Percentiles rank a stretch among this genome's conserved stretches.
phyloP scores from a whole-genome alignment of 2,797 vertebrate species.

The Cyclopterus lumpus region DNA sequence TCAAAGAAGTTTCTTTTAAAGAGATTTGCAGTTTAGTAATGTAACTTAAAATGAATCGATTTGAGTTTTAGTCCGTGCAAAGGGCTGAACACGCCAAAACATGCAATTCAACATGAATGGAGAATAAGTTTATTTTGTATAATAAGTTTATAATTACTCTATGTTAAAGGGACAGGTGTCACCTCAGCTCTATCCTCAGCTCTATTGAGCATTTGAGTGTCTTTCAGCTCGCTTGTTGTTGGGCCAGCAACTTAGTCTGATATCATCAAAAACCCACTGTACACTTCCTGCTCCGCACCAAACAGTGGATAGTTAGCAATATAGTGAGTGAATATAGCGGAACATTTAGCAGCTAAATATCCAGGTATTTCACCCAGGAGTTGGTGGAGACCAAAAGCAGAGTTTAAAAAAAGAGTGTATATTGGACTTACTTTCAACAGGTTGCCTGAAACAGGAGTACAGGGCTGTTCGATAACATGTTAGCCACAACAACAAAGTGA shows the following conservation, averaged over 20 bases:
- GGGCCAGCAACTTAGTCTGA: no score
- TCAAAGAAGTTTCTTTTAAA: constrained; percentile 8
- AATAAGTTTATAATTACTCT: background rate
- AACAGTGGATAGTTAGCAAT: background rate
- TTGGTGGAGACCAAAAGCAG: constrained; percentile 2
- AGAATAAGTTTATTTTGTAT: background rate
- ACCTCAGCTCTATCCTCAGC: no score
- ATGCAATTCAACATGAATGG: background rate
- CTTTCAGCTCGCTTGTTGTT: no score
- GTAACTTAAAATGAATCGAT: background rate
- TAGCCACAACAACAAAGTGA: background rate
- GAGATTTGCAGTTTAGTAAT: background rate
- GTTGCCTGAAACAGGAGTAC: background rate
- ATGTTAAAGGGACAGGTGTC: background rate
- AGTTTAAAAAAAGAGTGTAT: background rate
- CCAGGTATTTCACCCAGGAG: background rate
- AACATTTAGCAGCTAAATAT: background rate
- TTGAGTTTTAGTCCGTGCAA: background rate
- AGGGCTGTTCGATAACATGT: background rate
- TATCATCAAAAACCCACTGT: background rate
- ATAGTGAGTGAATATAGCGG: background rate
- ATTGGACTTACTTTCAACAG: background rate
- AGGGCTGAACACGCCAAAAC: background rate
- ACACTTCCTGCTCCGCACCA: background rate
- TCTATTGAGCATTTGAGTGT: no score